These are phyloP conservation scores for Rhodophaea formosa DNA, from an alignment of 2,888 invertebrate genomes.

Conservation along the genomic window DNA sequence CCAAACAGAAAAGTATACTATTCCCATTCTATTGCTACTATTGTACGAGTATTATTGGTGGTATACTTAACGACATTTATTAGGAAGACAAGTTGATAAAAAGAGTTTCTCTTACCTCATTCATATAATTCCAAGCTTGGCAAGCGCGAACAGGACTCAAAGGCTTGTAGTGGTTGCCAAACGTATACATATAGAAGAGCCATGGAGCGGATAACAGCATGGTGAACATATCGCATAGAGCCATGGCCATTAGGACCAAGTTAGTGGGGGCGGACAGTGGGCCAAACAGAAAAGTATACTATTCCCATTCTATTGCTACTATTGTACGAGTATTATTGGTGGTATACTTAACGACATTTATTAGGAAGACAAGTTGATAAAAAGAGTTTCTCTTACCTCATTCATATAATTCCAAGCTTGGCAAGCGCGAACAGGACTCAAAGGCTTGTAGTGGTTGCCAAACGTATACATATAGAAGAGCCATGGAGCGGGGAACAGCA, in stretches of 20 bases:
- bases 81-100: not conserved
- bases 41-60: too few species aligned
- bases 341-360: too few species aligned
- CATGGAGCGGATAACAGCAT: conserved; percentile 94
- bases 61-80: too few species aligned
- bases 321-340: too few species aligned
- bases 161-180: conserved; percentile 92
- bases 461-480: conserved; percentile 95
- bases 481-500: conserved; percentile 94
- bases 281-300: too few species aligned
- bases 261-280: too few species aligned
- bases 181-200: too few species aligned
- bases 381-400: conserved; percentile 79
- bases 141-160: conserved; percentile 88
- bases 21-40: too few species aligned
- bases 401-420: conserved; percentile 90
- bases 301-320: too few species aligned
- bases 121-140: too few species aligned
- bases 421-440: conserved; percentile 88
- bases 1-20: too few species aligned
- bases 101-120: too few species aligned
- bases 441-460: conserved; percentile 91
- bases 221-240: conserved; percentile 96
- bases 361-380: not conserved
- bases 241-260: conserved; percentile 97